Conservation (phyloP, 2,888 invertebrate genomes). For the Cephonodes hylas region DNA sequence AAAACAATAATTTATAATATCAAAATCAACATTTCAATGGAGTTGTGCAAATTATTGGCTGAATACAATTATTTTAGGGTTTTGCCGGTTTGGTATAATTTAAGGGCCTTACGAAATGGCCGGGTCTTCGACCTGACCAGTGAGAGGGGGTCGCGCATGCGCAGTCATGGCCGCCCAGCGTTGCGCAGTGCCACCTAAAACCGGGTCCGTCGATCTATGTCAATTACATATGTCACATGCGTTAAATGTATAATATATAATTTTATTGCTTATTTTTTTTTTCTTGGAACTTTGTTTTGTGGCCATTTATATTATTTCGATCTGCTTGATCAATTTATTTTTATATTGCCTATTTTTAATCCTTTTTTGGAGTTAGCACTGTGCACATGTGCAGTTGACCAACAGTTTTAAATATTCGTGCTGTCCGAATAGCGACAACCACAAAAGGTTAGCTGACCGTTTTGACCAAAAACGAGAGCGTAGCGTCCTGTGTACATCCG, state of each 20-base stretch:
- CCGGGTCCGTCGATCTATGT: neutral
- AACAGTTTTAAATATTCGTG: too few relatives aligned
- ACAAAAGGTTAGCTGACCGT: too few relatives aligned
- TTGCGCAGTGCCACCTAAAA: conserved; percentile 37
- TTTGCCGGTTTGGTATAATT: neutral
- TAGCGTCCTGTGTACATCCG: too few relatives aligned
- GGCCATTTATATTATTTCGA: too few relatives aligned
- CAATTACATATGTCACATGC: neutral
- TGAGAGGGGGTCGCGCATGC: conserved; percentile 46
- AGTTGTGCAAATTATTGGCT: neutral
- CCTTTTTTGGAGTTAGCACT: too few relatives aligned
- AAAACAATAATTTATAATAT: too few relatives aligned
- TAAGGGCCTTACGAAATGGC: conserved; percentile 27
- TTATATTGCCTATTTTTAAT: too few relatives aligned
- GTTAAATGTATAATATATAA: neutral
- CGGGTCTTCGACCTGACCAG: conserved; percentile 20
- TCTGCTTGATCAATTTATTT: too few relatives aligned
- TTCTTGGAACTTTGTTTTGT: neutral
- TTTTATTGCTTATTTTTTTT: neutral
- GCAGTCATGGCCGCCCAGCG: conserved; percentile 55
- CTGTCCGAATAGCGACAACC: too few relatives aligned
- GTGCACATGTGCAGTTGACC: too few relatives aligned
- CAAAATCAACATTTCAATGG: neutral
- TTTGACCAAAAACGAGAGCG: too few relatives aligned
- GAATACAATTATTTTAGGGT: neutral